Percentiles rank a stretch among this genome's conserved stretches.
Conservation (phyloP, 1,140 invertebrate species). For the Ips nitidus region DNA sequence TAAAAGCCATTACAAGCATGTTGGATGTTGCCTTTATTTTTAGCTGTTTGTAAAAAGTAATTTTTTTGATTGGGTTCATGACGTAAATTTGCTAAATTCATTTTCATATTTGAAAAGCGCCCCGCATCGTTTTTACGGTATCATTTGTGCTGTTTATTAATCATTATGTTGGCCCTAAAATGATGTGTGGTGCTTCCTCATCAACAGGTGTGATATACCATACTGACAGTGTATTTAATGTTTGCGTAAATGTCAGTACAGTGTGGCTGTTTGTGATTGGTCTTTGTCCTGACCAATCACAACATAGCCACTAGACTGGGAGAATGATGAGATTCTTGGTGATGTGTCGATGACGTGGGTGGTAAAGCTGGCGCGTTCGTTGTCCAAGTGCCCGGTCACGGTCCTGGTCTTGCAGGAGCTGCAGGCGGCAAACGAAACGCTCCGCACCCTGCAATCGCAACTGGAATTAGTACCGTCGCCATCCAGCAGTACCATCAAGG, state of each 20-base stretch:
- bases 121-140: no score
- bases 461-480: constrained; percentile 72
- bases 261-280: no score
- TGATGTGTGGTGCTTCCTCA: no score
- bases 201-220: no score
- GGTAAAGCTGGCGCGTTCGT: constrained; percentile 39
- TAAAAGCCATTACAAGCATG: constrained; percentile 42
- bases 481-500: constrained; percentile 70
- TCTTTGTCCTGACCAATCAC: no score
- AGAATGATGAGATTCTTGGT: constrained; percentile 38
- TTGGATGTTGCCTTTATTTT: constrained; percentile 41
- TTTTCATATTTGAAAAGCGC: no score
- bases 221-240: no score
- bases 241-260: no score
- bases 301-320: no score
- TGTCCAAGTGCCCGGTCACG: constrained; percentile 33
- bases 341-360: constrained; percentile 44
- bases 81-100: no score
- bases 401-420: constrained; percentile 65
- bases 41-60: constrained; percentile 29
- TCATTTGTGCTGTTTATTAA: no score
- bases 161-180: no score
- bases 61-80: not conserved
- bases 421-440: constrained; percentile 77
- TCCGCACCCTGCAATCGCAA: constrained; percentile 75